Evolutionary conservation across 2,113 vertebrate genomes (phyloP).

Genomic region (Perccottus glenii): DNA sequence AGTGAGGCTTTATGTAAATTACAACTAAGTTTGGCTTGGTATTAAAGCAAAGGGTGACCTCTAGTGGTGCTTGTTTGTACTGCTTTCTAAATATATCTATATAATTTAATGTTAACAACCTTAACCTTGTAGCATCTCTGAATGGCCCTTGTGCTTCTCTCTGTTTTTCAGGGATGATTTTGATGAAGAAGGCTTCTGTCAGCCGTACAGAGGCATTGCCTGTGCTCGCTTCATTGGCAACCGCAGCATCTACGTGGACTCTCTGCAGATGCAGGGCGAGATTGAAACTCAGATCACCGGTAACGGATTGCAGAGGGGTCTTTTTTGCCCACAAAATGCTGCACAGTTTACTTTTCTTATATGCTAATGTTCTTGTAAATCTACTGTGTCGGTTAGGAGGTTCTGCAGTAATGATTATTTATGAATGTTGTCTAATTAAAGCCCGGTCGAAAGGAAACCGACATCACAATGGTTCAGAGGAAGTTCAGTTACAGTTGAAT

Average conservation of each 20-base stretch:
- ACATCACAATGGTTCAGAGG: slow-evolving; percentile 22
- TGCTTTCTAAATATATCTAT: not conserved
- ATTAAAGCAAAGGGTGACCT: slow-evolving; percentile 56
- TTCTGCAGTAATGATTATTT: not conserved
- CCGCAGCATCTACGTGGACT: slow-evolving; percentile 96
- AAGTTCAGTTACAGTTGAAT: slow-evolving; percentile 24
- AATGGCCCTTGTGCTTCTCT: not conserved
- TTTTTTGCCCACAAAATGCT: no score
- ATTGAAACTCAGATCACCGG: slow-evolving; percentile 99
- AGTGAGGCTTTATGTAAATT: slow-evolving; percentile 3
- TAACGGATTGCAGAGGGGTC: slow-evolving; percentile 42
- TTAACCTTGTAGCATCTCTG: not conserved
- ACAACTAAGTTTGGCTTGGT: slow-evolving; percentile 2
- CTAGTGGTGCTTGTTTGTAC: slow-evolving; percentile 56
- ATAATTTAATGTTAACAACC: not conserved
- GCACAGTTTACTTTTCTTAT: not conserved
- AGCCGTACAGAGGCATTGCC: slow-evolving; percentile 97
- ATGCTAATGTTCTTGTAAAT: not conserved
- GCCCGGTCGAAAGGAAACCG: slow-evolving; percentile 7
- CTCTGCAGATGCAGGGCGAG: slow-evolving; percentile 98
- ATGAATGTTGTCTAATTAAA: slow-evolving; percentile 13
- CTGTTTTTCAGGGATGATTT: slow-evolving; percentile 85
- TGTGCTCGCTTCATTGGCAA: slow-evolving; percentile 97
- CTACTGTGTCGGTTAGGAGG: slow-evolving; percentile 9
- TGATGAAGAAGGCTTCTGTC: slow-evolving; percentile 97